phyloP scores from a whole-genome alignment of 2,888 invertebrate genomes.

The Cryptosula pallasiana region DNA sequence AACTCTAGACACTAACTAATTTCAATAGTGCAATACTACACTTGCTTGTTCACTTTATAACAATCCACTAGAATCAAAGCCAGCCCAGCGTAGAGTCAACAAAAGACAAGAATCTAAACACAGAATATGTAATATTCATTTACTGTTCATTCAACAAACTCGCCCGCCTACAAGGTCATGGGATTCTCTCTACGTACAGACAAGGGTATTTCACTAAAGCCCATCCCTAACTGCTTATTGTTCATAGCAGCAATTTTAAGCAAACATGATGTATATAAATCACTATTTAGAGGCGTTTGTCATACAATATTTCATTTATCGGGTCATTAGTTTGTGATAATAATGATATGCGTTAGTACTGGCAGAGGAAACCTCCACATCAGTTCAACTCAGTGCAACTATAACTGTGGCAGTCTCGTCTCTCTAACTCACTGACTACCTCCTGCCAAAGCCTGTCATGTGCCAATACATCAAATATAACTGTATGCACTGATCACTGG shows the following conservation, averaged over 20 bases:
- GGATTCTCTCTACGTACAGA: too few species aligned
- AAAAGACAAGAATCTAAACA: not conserved
- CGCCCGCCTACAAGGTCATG: too few species aligned
- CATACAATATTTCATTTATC: not conserved
- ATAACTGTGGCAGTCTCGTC: too few species aligned
- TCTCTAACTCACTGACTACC: too few species aligned
- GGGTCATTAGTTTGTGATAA: not conserved
- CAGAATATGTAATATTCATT: not conserved
- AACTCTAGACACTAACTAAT: not conserved
- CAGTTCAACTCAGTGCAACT: not conserved
- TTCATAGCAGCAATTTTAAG: not conserved
- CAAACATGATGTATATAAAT: not conserved
- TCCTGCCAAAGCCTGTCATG: too few species aligned
- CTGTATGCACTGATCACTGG: too few species aligned
- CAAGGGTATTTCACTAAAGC: not conserved
- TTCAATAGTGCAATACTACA: slow-evolving; percentile 15
- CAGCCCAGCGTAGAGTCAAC: not conserved
- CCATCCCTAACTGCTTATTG: not conserved
- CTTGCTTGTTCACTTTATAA: not conserved
- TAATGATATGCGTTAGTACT: slow-evolving; percentile 3
- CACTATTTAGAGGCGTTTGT: not conserved
- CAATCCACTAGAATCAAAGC: not conserved
- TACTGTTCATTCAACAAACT: not conserved
- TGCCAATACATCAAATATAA: too few species aligned
- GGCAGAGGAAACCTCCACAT: slow-evolving; percentile 6